These are phyloP conservation scores for Nothoprocta pentlandii DNA, from an alignment of 2,113 vertebrate species.

Conservation along the genomic window DNA sequence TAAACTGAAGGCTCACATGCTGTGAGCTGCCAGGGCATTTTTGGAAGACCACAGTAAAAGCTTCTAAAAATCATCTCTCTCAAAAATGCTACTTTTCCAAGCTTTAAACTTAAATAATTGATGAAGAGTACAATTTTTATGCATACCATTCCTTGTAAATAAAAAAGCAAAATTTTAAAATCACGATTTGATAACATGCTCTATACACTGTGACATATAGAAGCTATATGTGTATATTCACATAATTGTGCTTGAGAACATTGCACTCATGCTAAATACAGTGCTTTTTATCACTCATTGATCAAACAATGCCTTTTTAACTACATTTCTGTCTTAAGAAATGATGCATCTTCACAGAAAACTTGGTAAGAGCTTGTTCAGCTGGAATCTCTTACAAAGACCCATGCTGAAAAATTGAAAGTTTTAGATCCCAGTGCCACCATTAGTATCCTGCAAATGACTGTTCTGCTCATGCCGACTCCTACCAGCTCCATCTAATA, in stretches of 20 bases:
- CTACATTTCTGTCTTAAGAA: neutral
- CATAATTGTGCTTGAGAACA: neutral
- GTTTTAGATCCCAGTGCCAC: neutral
- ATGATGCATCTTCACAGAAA: neutral
- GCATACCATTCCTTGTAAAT: neutral
- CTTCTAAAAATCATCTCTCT: neutral
- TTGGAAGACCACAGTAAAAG: neutral
- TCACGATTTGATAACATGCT: neutral
- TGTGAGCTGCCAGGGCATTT: neutral
- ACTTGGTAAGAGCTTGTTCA: neutral
- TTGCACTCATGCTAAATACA: too few species aligned
- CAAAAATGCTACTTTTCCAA: neutral
- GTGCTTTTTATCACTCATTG: neutral
- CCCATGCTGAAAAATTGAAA: neutral
- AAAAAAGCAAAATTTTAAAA: neutral
- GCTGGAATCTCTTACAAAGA: neutral
- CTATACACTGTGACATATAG: neutral
- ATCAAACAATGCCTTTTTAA: neutral
- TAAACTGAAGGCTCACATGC: neutral
- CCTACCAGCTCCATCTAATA: neutral
- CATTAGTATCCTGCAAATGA: accelerated
- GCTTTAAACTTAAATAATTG: neutral
- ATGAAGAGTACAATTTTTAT: neutral
- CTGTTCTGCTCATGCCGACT: neutral
- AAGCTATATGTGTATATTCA: neutral